Base-by-base conservation (phyloP, 2,888 invertebrate species). In the Tinea semifulvella region DNA sequence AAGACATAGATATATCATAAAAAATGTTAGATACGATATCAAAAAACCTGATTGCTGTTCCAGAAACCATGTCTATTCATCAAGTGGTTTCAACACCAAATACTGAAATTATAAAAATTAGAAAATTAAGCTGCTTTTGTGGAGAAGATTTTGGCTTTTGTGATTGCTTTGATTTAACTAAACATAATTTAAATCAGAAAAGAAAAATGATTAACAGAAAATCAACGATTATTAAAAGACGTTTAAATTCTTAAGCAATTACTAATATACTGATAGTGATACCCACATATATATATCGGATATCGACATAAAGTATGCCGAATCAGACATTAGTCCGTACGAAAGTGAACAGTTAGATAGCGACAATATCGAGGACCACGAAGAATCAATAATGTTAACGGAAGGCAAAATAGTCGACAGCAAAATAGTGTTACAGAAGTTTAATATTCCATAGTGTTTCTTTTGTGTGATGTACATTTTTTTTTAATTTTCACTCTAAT, bases 211-310 rank as follows among this genome's bases (percentile, higher is more conserved):
- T n/a, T n/a, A n/a, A n/a, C n/a, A n/a, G n/a, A n/a, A n/a, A n/a
- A n/a, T n/a, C n/a, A n/a, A n/a, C n/a, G n/a, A n/a, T 45, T 17
- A 45, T 40, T 42, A 46, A 26, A 46, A 42, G 46, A 46, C 46
- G 46, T 42, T 42, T 25, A 25, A 42, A 20, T 42, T 42, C 42
- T 42, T 42, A 42, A 42, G 19, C 13, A 39, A 10, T 39, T 39
- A 17, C 39, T 7, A 39, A 18, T 18, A 8, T 14, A 39, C n/a
- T n/a, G 42, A 42, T 46, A 31, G 40, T 46, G 42, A 40, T 13
- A 35, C 35, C 39, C 39, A 43, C 20, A n/a, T n/a, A n/a, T n/a
- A n/a, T n/a, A n/a, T n/a, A n/a, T 38, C 46, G 3, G 44, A 46
- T 39, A 36, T 16, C 16, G 43, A 46, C 20, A 26, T 46, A 43